Percentiles rank a stretch among this genome's conserved stretches.
Evolutionary conservation across 2,797 vertebrate genomes (phyloP).

Genomic region (Nannoperca australis): DNA sequence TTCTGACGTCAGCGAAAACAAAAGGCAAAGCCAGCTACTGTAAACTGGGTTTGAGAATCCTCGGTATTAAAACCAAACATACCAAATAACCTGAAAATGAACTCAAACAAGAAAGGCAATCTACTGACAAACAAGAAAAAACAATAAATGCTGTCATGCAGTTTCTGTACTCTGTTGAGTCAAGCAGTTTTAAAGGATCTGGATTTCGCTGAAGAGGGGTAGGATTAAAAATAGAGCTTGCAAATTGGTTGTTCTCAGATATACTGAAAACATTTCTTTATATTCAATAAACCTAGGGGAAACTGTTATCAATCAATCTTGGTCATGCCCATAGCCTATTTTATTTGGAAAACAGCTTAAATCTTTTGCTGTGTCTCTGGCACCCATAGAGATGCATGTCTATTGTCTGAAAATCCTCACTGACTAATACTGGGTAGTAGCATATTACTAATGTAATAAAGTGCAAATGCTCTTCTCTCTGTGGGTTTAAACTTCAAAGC

Average conservation of each 20-base stretch:
- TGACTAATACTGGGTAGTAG: slow-evolving; percentile 6
- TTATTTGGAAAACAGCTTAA: neutral
- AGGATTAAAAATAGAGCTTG: neutral
- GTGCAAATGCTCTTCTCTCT: slow-evolving; percentile 10
- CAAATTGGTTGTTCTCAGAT: neutral
- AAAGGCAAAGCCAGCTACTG: slow-evolving; percentile 70
- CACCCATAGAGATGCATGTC: slow-evolving; percentile 3
- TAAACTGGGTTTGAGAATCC: slow-evolving; percentile 35
- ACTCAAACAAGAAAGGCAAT: slow-evolving; percentile 2
- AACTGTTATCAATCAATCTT: neutral
- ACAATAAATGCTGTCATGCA: neutral
- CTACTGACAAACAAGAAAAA: slow-evolving; percentile 7
- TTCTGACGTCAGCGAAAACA: slow-evolving; percentile 86
- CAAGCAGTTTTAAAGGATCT: neutral
- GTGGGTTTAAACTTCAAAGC: slow-evolving; percentile 6
- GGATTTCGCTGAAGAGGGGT: neutral
- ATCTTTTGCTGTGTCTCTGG: slow-evolving; percentile 6
- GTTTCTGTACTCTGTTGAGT: neutral
- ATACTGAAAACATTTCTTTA: neutral
- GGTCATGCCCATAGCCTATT: neutral
- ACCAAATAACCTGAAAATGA: slow-evolving; percentile 18
- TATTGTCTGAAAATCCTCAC: slow-evolving; percentile 6
- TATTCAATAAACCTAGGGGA: neutral
- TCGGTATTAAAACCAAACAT: slow-evolving; percentile 7
- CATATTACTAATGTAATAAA: slow-evolving; percentile 15